Conservation (phyloP, 2,797 vertebrate genomes). For the Schizopygopsis malacanthus region DNA sequence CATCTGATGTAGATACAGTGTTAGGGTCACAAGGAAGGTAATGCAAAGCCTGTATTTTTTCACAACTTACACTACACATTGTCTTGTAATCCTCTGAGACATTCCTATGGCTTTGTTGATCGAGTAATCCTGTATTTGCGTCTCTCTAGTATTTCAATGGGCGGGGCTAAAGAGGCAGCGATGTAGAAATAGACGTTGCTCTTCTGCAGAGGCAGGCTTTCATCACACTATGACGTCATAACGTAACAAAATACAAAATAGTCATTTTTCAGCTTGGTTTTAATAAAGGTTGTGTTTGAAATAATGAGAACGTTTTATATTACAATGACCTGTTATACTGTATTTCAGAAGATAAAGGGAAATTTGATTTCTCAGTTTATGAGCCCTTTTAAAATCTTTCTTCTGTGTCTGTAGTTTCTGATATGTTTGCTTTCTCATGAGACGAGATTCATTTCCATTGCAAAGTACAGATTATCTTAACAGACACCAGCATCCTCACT, state of each 20-base stretch:
- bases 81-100: no score
- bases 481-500: neutral
- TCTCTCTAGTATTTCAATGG: no score
- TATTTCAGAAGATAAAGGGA: no score
- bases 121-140: no score
- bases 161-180: neutral
- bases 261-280: neutral
- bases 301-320: neutral
- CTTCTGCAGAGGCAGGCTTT: no score
- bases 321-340: neutral
- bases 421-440: neutral
- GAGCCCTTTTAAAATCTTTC: neutral
- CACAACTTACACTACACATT: no score
- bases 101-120: no score
- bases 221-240: neutral
- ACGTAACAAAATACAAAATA: neutral
- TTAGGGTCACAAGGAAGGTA: no score
- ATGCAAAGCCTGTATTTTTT: no score
- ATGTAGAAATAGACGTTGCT: neutral
- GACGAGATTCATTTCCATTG: slow-evolving; percentile 31
- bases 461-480: slow-evolving; percentile 35
- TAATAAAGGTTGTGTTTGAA: neutral
- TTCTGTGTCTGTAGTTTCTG: neutral
- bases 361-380: neutral
- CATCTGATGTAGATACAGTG: neutral